Conservation (phyloP, 2,797 vertebrate species). For the Enteromius radiatus region DNA sequence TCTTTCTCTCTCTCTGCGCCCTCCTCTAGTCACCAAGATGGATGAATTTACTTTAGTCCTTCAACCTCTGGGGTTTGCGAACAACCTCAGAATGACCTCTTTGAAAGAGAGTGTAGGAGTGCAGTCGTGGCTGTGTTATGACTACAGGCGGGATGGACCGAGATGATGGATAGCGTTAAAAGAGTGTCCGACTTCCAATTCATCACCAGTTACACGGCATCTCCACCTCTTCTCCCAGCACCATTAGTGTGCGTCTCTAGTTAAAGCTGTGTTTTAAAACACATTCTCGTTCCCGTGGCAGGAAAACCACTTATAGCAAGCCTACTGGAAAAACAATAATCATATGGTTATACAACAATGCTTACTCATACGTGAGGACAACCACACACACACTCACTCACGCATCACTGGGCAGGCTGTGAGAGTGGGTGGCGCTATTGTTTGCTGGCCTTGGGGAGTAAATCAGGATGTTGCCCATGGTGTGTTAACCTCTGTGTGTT, state of each 20-base stretch:
- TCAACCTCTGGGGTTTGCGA: conserved; percentile 71
- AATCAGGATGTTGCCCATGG: conserved; percentile 71
- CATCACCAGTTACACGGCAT: conserved; percentile 25
- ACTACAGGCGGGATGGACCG: conserved; percentile 32
- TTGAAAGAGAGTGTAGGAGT: conserved; percentile 56
- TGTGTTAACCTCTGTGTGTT: conserved; percentile 80
- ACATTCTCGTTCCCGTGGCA: conserved; percentile 4
- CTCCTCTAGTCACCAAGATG: conserved; percentile 77
- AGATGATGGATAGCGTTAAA: conserved; percentile 45
- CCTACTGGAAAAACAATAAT: conserved; percentile 42
- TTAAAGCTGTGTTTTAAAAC: conserved; percentile 29
- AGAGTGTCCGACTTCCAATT: conserved; percentile 40
- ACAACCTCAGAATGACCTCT: conserved; percentile 79
- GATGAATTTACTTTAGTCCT: conserved; percentile 81
- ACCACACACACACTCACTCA: conserved; percentile 3
- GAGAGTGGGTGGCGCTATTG: conserved; percentile 58
- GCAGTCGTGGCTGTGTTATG: conserved; percentile 28
- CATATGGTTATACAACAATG: conserved; percentile 28
- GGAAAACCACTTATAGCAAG: conserved; percentile 41
- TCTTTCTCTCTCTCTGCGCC: conserved; percentile 52
- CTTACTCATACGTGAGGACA: conserved; percentile 35
- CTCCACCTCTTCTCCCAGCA: not conserved
- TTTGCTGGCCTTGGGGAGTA: conserved; percentile 65
- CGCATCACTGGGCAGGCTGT: conserved; percentile 42
- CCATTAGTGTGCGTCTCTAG: not conserved